These are phyloP conservation scores for Saguinus oedipus DNA, from an alignment of 2,797 vertebrate genomes.

Conservation along the genomic window DNA sequence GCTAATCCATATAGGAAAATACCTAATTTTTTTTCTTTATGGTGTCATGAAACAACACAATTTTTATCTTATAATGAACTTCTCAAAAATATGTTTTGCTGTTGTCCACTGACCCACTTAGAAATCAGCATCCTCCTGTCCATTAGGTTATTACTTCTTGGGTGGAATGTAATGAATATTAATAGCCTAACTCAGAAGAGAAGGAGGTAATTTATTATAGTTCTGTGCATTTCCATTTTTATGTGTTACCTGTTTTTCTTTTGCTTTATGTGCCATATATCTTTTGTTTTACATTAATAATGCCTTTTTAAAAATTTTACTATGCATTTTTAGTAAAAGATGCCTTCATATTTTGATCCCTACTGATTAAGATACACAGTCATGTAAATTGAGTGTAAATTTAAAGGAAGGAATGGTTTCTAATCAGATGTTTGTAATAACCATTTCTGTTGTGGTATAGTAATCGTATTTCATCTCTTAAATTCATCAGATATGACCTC, in stretches of 20 bases:
- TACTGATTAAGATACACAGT: slow-evolving; percentile 43
- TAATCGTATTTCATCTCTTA: slow-evolving; percentile 6
- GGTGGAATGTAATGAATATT: slow-evolving; percentile 76
- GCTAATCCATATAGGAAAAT: slow-evolving; percentile 34
- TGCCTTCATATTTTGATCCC: slow-evolving; percentile 49
- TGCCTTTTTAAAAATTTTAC: slow-evolving; percentile 14
- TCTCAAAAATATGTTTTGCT: slow-evolving; percentile 64
- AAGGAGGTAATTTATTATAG: slow-evolving; percentile 68
- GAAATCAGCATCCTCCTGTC: slow-evolving; percentile 57
- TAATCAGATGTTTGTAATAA: slow-evolving; percentile 33
- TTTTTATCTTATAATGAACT: slow-evolving; percentile 65
- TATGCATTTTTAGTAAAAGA: slow-evolving; percentile 64
- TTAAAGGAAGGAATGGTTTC: slow-evolving; percentile 50
- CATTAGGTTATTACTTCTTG: slow-evolving; percentile 66
- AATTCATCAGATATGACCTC: not conserved
- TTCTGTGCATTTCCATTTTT: slow-evolving; percentile 70
- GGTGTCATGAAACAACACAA: not conserved
- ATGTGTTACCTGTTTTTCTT: slow-evolving; percentile 56
- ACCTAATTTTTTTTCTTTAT: not conserved
- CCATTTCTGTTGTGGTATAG: not conserved
- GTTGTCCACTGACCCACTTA: slow-evolving; percentile 55
- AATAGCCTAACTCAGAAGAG: slow-evolving; percentile 61
- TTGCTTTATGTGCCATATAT: slow-evolving; percentile 53
- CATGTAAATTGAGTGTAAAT: slow-evolving; percentile 23
- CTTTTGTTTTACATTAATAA: slow-evolving; percentile 69